Base-by-base conservation (phyloP, 2,113 vertebrate genomes). In the Daboia siamensis region DNA sequence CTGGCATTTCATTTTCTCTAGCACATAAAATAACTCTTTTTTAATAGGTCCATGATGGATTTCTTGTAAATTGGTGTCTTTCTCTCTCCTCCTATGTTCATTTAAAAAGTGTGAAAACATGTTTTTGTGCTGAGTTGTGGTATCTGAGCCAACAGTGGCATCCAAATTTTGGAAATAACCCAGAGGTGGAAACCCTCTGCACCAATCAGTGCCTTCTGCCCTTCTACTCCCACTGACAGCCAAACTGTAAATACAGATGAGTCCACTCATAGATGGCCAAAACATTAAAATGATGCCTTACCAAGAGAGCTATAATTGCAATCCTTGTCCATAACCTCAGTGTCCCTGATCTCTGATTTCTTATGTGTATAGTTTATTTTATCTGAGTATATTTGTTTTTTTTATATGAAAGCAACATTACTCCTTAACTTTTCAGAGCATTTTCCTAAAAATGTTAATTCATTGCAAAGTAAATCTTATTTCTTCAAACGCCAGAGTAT, bases 21-120 rank as follows among this genome's bases (percentile, higher is more conserved):
- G 64, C 4, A 80, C 91, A 96, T 95, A 94, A 96, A 96, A 95
- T 92, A 33, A 20, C 26, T 92, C 94, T 94, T 95, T 96, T 95
- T 93, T 91, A 92, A 33, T 92, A 92, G 90, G 89, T 95, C 95
- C 21, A 1, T 91, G 48, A 96, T 94, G 90, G 91, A 8, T 0
- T 0, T 85, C 56, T 64, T 69, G 55, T 24, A 91, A 33, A 59
- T 91, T 7, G 93, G 39, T 94, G 93, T 89, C 94, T 86, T 48
- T 96, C 93, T 93, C 90, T 93, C 84, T 92, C 13, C 55, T 54
- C 92, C 89, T 86, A 55, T 74, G 92, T 89, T 95, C 95, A 95
- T 94, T 97, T 95, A 94, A 92, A 94, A 39, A 88, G 86, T 90
- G 48, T 92, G 90, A 93, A 91, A 96, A 51, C 87, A 15, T 94